Evolutionary conservation across 37 sponge, comb jelly and placozoan genomes (phyloP).

Genomic region (Halisarca cf. caerulea): DNA sequence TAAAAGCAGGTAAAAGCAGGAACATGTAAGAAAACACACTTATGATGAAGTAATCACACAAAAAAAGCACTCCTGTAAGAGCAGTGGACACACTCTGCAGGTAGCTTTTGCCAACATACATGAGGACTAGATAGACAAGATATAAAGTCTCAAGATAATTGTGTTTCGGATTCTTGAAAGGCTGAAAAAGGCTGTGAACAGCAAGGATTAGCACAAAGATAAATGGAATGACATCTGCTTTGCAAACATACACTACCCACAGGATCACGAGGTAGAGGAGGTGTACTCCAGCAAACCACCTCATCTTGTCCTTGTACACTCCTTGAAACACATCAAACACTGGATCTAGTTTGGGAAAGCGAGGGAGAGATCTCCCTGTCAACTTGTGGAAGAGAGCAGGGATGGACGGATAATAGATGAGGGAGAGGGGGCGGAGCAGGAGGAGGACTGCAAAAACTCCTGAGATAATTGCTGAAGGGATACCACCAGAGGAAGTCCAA

Average conservation of each 20-base stretch:
- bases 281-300: neutral
- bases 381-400: neutral
- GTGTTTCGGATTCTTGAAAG: neutral
- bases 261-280: neutral
- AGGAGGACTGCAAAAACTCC: neutral
- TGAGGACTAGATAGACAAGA: slow-evolving; percentile 1
- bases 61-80: too few relatives aligned
- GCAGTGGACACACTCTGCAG: too few relatives aligned
- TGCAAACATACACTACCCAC: neutral
- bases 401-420: neutral
- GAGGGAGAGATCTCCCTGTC: neutral
- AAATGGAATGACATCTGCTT: neutral
- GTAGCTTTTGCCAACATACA: too few relatives aligned
- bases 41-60: too few relatives aligned
- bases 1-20: too few relatives aligned
- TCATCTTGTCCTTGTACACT: neutral
- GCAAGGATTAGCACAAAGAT: neutral
- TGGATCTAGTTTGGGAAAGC: neutral
- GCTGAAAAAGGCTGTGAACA: slow-evolving; percentile 2
- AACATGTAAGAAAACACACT: too few relatives aligned
- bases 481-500: too few relatives aligned
- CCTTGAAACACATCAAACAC: slow-evolving; percentile 20
- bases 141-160: slow-evolving; percentile 2
- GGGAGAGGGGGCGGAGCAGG: neutral
- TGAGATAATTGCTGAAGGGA: neutral